Base-by-base conservation (phyloP, 1,140 invertebrate species). In the Leptestheria dahalacensis region DNA sequence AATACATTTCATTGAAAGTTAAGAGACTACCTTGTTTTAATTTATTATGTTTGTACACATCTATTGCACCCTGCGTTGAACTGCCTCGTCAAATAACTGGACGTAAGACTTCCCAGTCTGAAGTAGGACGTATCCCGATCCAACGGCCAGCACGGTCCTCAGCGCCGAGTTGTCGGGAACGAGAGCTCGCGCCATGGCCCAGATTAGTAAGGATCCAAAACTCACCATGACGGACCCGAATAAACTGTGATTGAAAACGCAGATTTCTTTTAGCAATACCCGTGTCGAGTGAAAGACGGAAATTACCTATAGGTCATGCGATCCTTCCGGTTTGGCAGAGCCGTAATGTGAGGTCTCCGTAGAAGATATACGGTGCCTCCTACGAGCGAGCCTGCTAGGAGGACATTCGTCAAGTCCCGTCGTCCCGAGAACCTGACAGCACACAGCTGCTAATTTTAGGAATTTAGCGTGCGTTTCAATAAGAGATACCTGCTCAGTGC, bases 201-300 rank as follows among this genome's bases (percentile, higher is more conserved):
- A 85, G 26, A 79, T 71, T 3, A 86, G 70, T 4, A 86, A 79
- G 0, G 83, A 85, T 21, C 84, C 84, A 68, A 86, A 79, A 57
- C 80, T 83, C 66, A 86, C 79, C 18, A 85, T 72, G 4, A 80
- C 65, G 33, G 80, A 77, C 18, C 82, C 82, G 62, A 81, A 76
- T n/a, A 75, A 65, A 68, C 82, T 81, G 67, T n/a, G n/a, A n/a
- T n/a, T n/a, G n/a, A n/a, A 50, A 73, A 72, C 62, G 63, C 65
- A 68, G 51, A 61, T 47, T 18, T 54, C 18, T 57, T 41, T 49
- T 23, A 46, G 20, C 24, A 50, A 28, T 26, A 57, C 6, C n/a
- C 49, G 3, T 56, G 11, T 41, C 15, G 6, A 41, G 33, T 41
- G 33, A 9, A 9, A 41, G 6, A 9, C 33, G 33, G 15, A 41